A percentile compares a stretch with the other conserved stretches of the same genome.
Evolutionary conservation across 1,140 invertebrate genomes (phyloP).

Genomic region (Aphis craccivora): DNA sequence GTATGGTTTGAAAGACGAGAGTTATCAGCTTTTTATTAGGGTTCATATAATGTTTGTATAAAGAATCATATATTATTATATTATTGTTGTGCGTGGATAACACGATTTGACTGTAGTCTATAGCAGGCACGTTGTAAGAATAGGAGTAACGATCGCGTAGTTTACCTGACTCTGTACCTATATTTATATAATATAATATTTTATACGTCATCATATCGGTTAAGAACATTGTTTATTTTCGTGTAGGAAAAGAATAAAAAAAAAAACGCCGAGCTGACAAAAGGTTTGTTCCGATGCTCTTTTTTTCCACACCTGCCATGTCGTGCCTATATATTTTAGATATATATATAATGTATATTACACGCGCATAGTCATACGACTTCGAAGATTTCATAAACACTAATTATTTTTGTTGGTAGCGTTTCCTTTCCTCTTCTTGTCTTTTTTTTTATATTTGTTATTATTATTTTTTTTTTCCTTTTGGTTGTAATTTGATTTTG

Average conservation of each 20-base stretch:
- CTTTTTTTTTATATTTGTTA: background rate
- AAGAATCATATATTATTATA: background rate
- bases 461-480: background rate
- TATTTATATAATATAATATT: background rate
- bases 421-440: background rate
- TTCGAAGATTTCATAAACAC: constrained; percentile 31
- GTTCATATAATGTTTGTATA: background rate
- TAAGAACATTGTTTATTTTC: background rate
- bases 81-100: no score
- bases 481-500: constrained; percentile 27
- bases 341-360: background rate
- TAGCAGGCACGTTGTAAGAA: background rate
- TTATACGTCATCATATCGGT: background rate
- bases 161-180: background rate
- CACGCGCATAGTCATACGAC: background rate
- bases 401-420: constrained; percentile 33
- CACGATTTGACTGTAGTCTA: background rate
- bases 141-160: background rate
- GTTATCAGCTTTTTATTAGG: background rate
- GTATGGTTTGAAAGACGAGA: background rate
- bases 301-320: constrained; percentile 9
- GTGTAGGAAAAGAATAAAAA: background rate
- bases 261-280: background rate
- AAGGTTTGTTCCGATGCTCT: background rate
- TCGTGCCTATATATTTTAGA: background rate